phyloP scores from a whole-genome alignment of 2,888 invertebrate genomes.

The Scaptomyza cyrtandrae region DNA sequence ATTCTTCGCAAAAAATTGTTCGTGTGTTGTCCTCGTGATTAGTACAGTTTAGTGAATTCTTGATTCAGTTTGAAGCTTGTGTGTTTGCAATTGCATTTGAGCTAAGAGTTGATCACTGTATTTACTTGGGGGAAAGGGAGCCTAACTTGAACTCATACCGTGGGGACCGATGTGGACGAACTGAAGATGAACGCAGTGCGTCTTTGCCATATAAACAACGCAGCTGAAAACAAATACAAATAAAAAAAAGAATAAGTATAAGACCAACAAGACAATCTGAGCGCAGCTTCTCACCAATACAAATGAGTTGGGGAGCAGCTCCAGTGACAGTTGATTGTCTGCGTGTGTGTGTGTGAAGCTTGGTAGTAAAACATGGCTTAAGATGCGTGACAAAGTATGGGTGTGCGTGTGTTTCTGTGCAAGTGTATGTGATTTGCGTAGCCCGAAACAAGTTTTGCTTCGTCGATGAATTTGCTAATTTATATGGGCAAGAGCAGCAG shows the following conservation, averaged over 20 bases:
- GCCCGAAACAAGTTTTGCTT: conserved; percentile 59
- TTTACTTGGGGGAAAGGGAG: conserved; percentile 61
- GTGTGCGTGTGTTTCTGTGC: conserved; percentile 16
- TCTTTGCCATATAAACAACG: conserved; percentile 84
- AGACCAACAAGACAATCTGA: conserved; percentile 51
- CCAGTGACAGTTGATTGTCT: conserved; percentile 57
- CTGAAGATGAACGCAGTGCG: conserved; percentile 84
- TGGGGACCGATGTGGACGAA: conserved; percentile 84
- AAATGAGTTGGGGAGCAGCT: conserved; percentile 52
- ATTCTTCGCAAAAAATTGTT: conserved; percentile 14
- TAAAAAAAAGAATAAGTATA: conserved; percentile 20
- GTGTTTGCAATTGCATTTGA: conserved; percentile 11
- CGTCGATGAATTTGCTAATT: conserved; percentile 63
- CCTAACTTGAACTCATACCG: conserved; percentile 83
- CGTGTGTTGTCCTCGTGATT: conserved; percentile 45
- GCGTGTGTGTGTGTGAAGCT: conserved; percentile 26
- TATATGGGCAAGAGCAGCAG: conserved; percentile 73
- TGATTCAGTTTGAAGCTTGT: conserved; percentile 23
- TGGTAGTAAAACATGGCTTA: conserved; percentile 32
- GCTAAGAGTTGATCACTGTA: conserved; percentile 46
- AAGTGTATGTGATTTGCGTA: conserved; percentile 41
- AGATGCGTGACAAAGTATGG: conserved; percentile 47
- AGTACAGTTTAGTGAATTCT: conserved; percentile 39
- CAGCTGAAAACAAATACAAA: conserved; percentile 51
- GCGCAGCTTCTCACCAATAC: conserved; percentile 58